These are phyloP conservation scores for Coleophora flavipennella DNA, from an alignment of 2,888 invertebrate genomes.

Conservation along the genomic window DNA sequence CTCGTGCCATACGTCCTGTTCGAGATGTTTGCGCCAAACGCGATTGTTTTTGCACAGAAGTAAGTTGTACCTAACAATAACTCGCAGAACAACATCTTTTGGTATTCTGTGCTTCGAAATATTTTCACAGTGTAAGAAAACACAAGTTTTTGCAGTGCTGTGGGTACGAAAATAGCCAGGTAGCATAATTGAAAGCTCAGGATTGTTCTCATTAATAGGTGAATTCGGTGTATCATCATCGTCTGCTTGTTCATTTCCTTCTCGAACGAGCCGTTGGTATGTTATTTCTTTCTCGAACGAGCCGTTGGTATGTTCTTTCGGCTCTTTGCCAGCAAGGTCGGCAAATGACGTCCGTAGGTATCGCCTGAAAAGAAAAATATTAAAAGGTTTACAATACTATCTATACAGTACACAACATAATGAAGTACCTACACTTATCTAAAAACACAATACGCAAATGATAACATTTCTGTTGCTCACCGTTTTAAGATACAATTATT, in stretches of 20 bases:
- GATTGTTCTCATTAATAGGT: neutral
- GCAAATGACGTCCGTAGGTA: constrained; percentile 6
- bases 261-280: constrained; percentile 4
- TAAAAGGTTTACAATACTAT: neutral
- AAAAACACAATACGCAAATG: neutral
- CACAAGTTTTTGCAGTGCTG: constrained; percentile 6
- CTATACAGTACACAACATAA: neutral
- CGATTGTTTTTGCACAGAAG: constrained; percentile 9
- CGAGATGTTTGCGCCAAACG: constrained; percentile 11
- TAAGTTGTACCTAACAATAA: constrained; percentile 7
- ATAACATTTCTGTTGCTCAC: neutral
- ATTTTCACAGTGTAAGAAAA: constrained; percentile 11
- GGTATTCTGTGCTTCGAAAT: constrained; percentile 7
- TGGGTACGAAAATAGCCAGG: constrained; percentile 7
- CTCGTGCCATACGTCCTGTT: constrained; percentile 9
- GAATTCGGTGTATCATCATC: neutral
- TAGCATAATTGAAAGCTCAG: neutral
- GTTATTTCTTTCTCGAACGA: constrained; percentile 6
- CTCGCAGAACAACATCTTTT: constrained; percentile 7
- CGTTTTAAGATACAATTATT: too few relatives aligned
- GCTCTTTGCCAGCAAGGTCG: constrained; percentile 10
- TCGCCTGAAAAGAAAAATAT: constrained; percentile 1
- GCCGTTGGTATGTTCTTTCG: constrained; percentile 5
- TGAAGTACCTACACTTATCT: neutral
- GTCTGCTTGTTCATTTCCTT: neutral